phyloP scores from a whole-genome alignment of 2,888 invertebrate genomes.

The Hofmannophila pseudospretella region DNA sequence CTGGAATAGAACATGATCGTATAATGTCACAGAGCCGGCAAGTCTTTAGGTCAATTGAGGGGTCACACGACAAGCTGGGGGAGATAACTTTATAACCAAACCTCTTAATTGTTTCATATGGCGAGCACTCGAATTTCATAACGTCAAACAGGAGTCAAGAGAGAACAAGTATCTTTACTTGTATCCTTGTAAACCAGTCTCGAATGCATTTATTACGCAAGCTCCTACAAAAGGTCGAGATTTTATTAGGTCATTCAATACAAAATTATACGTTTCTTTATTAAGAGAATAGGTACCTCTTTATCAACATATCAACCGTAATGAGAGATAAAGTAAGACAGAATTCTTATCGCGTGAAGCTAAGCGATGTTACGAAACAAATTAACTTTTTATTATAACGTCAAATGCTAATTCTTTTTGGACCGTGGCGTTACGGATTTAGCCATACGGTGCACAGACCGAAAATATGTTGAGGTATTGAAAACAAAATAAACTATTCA shows the following conservation, averaged over 20 bases:
- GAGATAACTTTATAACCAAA: slow-evolving; percentile 39
- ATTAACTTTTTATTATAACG: slow-evolving; percentile 30
- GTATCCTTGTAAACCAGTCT: slow-evolving; percentile 28
- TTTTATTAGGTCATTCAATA: neutral
- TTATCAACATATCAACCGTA: slow-evolving; percentile 5
- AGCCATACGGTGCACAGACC: slow-evolving; percentile 24
- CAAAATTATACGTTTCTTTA: too few relatives aligned
- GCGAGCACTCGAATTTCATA: slow-evolving; percentile 19
- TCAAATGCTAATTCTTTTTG: slow-evolving; percentile 19
- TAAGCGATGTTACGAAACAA: slow-evolving; percentile 29
- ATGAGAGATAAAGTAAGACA: slow-evolving; percentile 22
- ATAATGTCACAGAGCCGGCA: slow-evolving; percentile 43
- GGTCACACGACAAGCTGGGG: slow-evolving; percentile 41
- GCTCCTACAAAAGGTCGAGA: slow-evolving; percentile 15
- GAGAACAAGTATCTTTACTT: slow-evolving; percentile 11
- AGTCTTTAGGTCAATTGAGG: slow-evolving; percentile 52
- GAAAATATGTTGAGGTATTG: neutral
- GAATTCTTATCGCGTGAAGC: slow-evolving; percentile 21
- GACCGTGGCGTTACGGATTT: slow-evolving; percentile 29
- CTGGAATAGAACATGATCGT: slow-evolving; percentile 22
- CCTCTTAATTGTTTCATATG: slow-evolving; percentile 27
- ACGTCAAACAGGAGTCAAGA: slow-evolving; percentile 8
- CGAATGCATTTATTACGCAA: slow-evolving; percentile 16
- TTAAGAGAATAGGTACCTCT: too few relatives aligned
- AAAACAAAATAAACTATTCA: neutral